Conservation (phyloP, 2,888 invertebrate genomes). For the Aricia artaxerxes region DNA sequence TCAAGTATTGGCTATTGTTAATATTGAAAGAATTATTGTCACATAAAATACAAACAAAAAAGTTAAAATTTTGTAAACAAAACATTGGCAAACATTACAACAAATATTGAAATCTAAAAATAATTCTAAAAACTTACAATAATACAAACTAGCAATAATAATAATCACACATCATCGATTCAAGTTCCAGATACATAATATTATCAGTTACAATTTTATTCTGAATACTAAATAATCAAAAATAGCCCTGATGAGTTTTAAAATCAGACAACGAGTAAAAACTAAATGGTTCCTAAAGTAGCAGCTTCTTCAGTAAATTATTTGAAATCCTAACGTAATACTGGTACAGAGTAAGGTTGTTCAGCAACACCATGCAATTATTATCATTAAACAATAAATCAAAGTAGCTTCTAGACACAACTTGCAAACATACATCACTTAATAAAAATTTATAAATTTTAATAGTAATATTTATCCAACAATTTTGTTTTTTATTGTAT, state of each 20-base stretch:
- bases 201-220: background rate
- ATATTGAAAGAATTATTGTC: slow-evolving; percentile 5
- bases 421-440: background rate
- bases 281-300: background rate
- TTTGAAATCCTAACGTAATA: background rate
- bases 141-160: slow-evolving; percentile 7
- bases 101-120: slow-evolving; percentile 13
- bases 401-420: background rate
- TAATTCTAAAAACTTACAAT: slow-evolving; percentile 18
- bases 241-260: background rate
- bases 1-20: background rate
- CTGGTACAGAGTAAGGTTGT: background rate
- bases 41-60: slow-evolving; percentile 14
- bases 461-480: too few relatives aligned
- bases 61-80: slow-evolving; percentile 28
- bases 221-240: background rate
- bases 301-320: background rate
- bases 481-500: background rate
- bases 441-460: background rate
- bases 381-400: background rate
- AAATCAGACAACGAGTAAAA: background rate
- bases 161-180: slow-evolving; percentile 23
- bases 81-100: slow-evolving; percentile 25
- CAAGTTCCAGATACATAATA: background rate
- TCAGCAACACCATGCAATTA: background rate